Base-by-base conservation (phyloP, 53 echinoderm and acorn worm species). In the Paelopatides confundens region DNA sequence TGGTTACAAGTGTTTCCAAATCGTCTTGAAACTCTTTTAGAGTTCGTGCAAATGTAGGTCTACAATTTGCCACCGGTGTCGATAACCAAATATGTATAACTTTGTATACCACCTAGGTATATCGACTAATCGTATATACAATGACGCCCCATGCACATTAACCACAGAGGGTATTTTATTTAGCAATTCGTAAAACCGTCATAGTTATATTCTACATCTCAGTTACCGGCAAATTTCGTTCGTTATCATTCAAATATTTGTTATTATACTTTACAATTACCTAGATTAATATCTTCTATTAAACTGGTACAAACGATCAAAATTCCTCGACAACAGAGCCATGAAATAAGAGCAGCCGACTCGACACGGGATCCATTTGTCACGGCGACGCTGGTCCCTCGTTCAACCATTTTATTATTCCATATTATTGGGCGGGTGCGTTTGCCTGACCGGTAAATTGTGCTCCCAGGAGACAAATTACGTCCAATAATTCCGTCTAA, bases 281-380 rank as follows among this genome's bases (percentile, higher is more conserved):
- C 6, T 6, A 21, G n/a, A 58, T 58, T 58, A 58, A 58, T 58
- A 58, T 18, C 58, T n/a, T 58, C 58, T 58, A 21, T 58, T n/a
- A 58, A 58, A 58, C 15, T 58, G 58, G 58, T 58, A 58, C 24
- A 23, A n/a, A 21, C 58, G 58, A 58, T 58, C 58, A 58, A 58
- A 58, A 58, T 58, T 58, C 58, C 58, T 58, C 18, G 5, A 6
- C 5, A 21, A 2, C 24, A 21, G 58, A 58, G 21, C 5, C n/a
- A 18, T n/a, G 58, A 58, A 58, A 58, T 21, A 26, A 23, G 71
- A 38, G 71, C 38, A 71, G 43, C 21, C 71, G 39, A 38, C 71
- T 24, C 71, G 40, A 71, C 71, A 34, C 37, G 71, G 39, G 39
- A 71, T 43, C 71, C 37, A 71, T 71, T 71, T 71, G 71, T 71